Evolutionary conservation across 2,113 vertebrate species (phyloP), one percentile per base, ranked within the genome.

Genomic region (Anoplopoma fimbria): DNA sequence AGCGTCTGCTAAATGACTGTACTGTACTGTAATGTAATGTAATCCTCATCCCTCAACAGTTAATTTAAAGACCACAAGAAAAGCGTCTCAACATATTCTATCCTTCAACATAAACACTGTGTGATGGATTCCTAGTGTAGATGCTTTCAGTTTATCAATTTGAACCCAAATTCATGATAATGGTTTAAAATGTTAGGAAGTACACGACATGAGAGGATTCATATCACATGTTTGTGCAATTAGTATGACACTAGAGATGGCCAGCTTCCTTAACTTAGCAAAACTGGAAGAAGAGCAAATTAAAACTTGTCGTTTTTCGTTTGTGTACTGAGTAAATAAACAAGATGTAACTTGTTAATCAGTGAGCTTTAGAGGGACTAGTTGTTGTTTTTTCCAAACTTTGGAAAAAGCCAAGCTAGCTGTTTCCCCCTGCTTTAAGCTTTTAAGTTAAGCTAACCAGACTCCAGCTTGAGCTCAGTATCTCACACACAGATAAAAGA

Each of bases 31-130:
- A n/a, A n/a, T n/a, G n/a, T n/a, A n/a, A n/a, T n/a, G n/a, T n/a
- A n/a, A n/a, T n/a, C n/a, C n/a, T 60, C 63, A 29, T 62, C 23
- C 21, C 31, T 10, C 49, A 21, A 36, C 17, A 58, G 45, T 78
- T 75, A 47, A 73, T 51, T 73, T n/a, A 9, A 53, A 75, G 64
- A 63, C 65, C 63, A 77, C 47, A 61, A 21, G 58, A 58, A 70
- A 71, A 76, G 34, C 13, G 27, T 14, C 31, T 47, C 13, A 27
- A 19, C 17, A 9, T 68, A 33, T 45, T 84, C 15, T 40, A 4
- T 62, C 60, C 13, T 45, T 74, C 38, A 63, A 29, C 64, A 49
- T 25, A 17, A 38, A 38, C 25, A n/a, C 10, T 9, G n/a, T n/a
- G 33, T 55, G 14, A 68, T 29, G 25, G 25, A 34, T 47, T 31